Conservation (phyloP, 2,888 invertebrate genomes). For the Eupithecia dodoneata region DNA sequence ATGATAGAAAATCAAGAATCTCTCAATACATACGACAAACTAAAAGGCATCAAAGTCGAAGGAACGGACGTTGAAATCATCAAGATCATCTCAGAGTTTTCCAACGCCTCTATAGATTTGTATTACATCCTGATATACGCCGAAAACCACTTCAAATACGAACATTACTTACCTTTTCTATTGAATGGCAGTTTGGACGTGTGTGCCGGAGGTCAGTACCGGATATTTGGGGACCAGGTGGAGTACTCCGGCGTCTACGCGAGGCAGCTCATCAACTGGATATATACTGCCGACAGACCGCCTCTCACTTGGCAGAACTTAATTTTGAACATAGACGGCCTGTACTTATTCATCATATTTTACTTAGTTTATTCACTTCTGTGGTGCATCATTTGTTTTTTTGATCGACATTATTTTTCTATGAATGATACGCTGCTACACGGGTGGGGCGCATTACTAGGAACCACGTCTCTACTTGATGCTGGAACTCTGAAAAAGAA, state of each 20-base stretch:
- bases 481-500: constrained; percentile 64
- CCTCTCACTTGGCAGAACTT: constrained; percentile 64
- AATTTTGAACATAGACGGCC: constrained; percentile 54
- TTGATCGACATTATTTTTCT: constrained; percentile 53
- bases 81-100: constrained; percentile 62
- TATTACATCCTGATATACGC: constrained; percentile 55
- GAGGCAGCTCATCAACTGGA: constrained; percentile 62
- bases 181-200: constrained; percentile 65
- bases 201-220: constrained; percentile 68
- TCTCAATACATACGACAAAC: constrained; percentile 54
- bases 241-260: constrained; percentile 69
- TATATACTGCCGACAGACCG: constrained; percentile 60
- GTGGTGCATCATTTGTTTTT: constrained; percentile 57
- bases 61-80: constrained; percentile 68
- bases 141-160: constrained; percentile 51
- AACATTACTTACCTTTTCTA: constrained; percentile 56
- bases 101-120: constrained; percentile 61
- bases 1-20: constrained; percentile 49
- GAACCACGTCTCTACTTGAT: constrained; percentile 57
- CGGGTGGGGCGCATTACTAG: constrained; percentile 67
- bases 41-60: constrained; percentile 39
- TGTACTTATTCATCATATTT: constrained; percentile 66
- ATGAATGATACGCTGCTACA: constrained; percentile 56
- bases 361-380: constrained; percentile 58
- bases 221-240: constrained; percentile 63